Base-by-base conservation (phyloP, 1,140 invertebrate species). In the Papilio aristodemus region DNA sequence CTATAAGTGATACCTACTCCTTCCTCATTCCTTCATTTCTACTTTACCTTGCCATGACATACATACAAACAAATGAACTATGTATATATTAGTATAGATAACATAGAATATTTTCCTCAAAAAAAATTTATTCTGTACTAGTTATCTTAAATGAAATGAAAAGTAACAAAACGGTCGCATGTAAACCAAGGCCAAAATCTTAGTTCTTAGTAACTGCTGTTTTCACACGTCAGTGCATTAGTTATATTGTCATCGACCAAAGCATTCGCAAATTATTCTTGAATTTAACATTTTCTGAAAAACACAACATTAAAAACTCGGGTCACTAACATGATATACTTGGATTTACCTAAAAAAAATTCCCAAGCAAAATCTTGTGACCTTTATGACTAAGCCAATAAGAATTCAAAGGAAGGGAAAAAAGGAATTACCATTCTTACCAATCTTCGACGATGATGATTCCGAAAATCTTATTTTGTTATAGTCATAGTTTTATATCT, bases 141-240 rank as follows among this genome's bases (percentile, higher is more conserved):
- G n/a, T n/a, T n/a, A n/a, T n/a, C n/a, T 43, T 43, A 43, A 43
- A 43, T 5, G 13, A n/a, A 32, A n/a, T n/a, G n/a, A n/a, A 32
- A 37, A 69, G 46, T 60, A 68, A 59, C n/a, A n/a, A n/a, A n/a
- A n/a, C 39, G 38, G 22, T 25, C 68, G 43, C 80, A 86, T 89
- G 81, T 86, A 82, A 87, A 41, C 81, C 80, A 10, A 14, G 63
- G 72, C 22, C 63, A 27, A 69, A 41, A 62, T 78, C 74, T 75
- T 76, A 79, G 79, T 80, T 81, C 79, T 84, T 83, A 81, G 82
- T 86, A 81, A 85, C 87, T 87, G 84, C 73, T 82, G 80, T 77
- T 75, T 76, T 84, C 81, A 84, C 81, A 85, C 86, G 85, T 85
- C 81, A 81, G 77, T 84, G 78, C 80, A 81, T 85, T 85, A 74